These are phyloP conservation scores for Tapirus indicus DNA, from an alignment of 2,797 vertebrate genomes.

Conservation along the genomic window DNA sequence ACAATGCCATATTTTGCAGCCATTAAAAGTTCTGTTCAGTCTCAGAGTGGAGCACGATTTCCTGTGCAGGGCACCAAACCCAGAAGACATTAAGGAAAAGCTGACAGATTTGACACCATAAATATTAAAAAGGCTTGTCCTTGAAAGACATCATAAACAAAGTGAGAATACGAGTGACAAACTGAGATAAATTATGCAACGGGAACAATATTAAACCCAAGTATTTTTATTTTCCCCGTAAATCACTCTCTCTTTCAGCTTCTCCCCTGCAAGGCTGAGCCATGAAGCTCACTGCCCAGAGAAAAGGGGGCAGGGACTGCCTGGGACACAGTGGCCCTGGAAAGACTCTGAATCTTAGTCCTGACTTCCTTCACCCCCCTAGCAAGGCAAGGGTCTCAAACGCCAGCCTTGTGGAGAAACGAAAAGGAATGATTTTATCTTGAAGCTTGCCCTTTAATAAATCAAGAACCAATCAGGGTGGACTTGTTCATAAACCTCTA, in stretches of 20 bases:
- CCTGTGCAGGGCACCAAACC: not conserved
- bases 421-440: not conserved
- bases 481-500: not conserved
- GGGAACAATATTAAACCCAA: conserved; percentile 60
- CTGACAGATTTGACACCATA: conserved; percentile 67
- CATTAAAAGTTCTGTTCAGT: conserved; percentile 59
- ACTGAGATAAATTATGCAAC: conserved; percentile 69
- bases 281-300: not conserved
- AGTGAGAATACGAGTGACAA: conserved; percentile 60
- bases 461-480: conserved; percentile 24
- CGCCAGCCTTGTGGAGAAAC: not conserved
- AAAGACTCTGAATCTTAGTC: not conserved
- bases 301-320: not conserved
- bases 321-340: not conserved
- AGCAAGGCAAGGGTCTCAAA: not conserved
- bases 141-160: conserved; percentile 74
- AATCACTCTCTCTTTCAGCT: conserved; percentile 23
- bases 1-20: conserved; percentile 48
- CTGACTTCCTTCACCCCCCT: not conserved
- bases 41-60: conserved; percentile 48
- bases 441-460: not conserved
- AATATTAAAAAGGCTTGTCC: conserved; percentile 78
- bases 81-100: conserved; percentile 71
- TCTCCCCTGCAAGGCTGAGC: conserved; percentile 4
- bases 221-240: conserved; percentile 55